Evolutionary conservation across 2,888 invertebrate species (phyloP).

Genomic region (Aproaerema taeniolella): DNA sequence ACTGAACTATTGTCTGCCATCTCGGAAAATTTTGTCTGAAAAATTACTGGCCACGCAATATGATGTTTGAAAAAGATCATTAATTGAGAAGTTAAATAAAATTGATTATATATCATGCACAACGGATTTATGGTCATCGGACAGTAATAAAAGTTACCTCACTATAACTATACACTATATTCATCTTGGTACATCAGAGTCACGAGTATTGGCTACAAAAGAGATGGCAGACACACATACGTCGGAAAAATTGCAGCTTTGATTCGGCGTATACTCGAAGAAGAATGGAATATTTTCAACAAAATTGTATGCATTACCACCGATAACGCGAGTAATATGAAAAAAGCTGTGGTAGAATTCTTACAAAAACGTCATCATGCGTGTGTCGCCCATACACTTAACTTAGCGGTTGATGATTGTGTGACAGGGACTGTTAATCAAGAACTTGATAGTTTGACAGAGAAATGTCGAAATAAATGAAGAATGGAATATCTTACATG

Average conservation of each 20-base stretch:
- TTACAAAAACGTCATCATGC: background rate
- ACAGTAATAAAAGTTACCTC: background rate
- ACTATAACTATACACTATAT: background rate
- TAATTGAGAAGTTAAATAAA: background rate
- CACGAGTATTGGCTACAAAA: background rate
- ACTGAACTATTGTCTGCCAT: background rate
- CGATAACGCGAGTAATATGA: background rate
- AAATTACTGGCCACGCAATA: background rate
- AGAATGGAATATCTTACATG: no score
- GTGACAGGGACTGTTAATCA: background rate
- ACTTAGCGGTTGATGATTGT: background rate
- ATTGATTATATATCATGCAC: background rate
- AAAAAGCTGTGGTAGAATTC: background rate
- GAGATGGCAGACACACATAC: background rate
- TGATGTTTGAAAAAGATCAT: background rate
- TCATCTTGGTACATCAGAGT: constrained; percentile 5
- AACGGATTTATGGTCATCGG: background rate
- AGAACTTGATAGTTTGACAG: no score
- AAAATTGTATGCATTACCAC: background rate
- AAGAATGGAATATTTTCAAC: background rate
- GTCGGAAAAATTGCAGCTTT: background rate
- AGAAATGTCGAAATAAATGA: no score
- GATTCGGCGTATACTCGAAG: background rate
- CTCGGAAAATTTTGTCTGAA: background rate
- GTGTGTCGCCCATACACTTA: background rate